A percentile compares a stretch with the other conserved stretches of the same genome.
phyloP scores from a whole-genome alignment of 2,797 vertebrate species.

The Triplophysa yarkandensis region DNA sequence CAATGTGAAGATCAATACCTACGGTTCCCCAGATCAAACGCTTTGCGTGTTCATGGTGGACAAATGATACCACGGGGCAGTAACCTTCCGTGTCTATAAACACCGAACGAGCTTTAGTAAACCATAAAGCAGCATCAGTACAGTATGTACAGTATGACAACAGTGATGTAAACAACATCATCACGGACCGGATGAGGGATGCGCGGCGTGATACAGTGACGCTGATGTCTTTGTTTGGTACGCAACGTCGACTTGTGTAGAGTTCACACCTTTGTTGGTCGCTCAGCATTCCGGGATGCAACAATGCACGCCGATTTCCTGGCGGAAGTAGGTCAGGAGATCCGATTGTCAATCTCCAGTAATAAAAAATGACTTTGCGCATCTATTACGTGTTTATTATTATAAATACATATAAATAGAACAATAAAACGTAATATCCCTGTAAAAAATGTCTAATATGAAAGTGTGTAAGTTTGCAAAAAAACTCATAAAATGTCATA shows the following conservation, averaged over 20 bases:
- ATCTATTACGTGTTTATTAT: no score
- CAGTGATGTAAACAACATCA: slow-evolving; percentile 32
- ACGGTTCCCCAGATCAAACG: neutral
- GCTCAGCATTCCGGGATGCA: slow-evolving; percentile 18
- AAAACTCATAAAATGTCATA: slow-evolving; percentile 19
- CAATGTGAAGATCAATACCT: slow-evolving; percentile 36
- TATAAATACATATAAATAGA: no score
- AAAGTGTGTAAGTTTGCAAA: slow-evolving; percentile 26
- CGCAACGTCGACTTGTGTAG: no score
- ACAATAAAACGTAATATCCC: no score
- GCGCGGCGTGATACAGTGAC: neutral
- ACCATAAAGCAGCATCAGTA: neutral
- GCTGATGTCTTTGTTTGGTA: neutral
- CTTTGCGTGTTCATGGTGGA: slow-evolving; percentile 23
- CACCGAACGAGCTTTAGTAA: slow-evolving; percentile 7
- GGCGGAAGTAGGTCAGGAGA: slow-evolving; percentile 40
- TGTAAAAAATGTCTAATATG: slow-evolving; percentile 12
- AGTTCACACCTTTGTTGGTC: slow-evolving; percentile 13
- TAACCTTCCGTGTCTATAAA: neutral
- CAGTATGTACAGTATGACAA: slow-evolving; percentile 14
- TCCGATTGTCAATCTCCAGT: no score
- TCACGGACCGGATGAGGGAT: slow-evolving; percentile 11
- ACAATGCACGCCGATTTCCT: slow-evolving; percentile 11
- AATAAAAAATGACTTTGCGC: no score
- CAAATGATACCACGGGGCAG: slow-evolving; percentile 12